Evolutionary conservation across 2,113 vertebrate genomes (phyloP).

Genomic region (Laticauda colubrina): DNA sequence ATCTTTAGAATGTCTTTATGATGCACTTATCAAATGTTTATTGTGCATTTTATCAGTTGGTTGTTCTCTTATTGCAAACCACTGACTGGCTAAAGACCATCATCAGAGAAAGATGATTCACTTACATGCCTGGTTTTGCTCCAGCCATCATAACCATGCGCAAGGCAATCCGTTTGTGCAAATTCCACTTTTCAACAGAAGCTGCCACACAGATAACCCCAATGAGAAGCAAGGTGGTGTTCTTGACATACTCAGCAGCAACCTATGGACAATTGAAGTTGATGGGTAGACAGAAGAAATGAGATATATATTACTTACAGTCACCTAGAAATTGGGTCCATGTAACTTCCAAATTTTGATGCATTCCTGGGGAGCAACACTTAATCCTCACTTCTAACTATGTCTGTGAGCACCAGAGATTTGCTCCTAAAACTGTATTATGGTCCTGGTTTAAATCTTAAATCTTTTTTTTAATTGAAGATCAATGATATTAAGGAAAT

Average conservation of each 20-base stretch:
- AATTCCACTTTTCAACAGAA: constrained; percentile 97
- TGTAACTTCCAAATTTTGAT: not conserved
- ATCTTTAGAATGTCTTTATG: not conserved
- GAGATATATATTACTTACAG: not conserved
- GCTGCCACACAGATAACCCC: constrained; percentile 96
- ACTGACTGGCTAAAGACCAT: not conserved
- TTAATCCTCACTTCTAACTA: not conserved
- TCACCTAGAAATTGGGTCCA: not conserved
- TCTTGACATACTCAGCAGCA: constrained; percentile 95
- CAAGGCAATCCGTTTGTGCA: constrained; percentile 93
- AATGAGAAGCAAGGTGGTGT: constrained; percentile 93
- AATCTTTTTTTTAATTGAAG: not conserved
- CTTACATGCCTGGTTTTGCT: constrained; percentile 97
- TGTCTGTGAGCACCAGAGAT: not conserved
- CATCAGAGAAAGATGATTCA: constrained; percentile 15
- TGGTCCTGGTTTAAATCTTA: not conserved
- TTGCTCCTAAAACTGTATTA: not conserved
- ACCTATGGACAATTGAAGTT: constrained; percentile 73
- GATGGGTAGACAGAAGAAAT: not conserved
- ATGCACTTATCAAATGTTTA: not conserved
- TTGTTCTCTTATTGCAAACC: not conserved
- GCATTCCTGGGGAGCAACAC: not conserved
- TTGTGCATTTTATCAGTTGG: too few species aligned
- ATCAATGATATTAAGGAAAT: not conserved
- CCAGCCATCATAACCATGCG: constrained; percentile 97